phyloP scores from a whole-genome alignment of 1,140 invertebrate genomes.

The Triops longicaudatus region DNA sequence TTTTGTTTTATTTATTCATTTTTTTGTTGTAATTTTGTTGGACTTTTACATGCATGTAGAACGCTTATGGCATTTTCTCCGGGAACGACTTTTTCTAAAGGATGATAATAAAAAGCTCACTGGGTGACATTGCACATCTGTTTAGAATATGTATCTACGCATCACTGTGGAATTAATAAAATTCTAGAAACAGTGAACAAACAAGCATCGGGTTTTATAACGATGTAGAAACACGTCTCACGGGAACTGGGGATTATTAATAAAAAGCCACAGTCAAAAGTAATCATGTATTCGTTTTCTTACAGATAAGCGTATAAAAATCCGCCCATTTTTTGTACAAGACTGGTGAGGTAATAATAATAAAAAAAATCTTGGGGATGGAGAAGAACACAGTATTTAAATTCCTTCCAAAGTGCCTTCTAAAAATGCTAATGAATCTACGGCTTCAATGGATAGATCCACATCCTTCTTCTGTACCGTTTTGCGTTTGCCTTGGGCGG shows the following conservation, averaged over 20 bases:
- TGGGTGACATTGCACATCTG: slow-evolving; percentile 10
- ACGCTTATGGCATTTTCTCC: neutral
- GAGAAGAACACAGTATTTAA: neutral
- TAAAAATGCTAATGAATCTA: slow-evolving; percentile 64
- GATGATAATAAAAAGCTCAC: neutral
- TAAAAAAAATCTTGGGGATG: neutral
- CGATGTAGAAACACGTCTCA: no score
- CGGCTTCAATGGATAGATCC: slow-evolving; percentile 57
- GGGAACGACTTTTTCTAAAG: neutral
- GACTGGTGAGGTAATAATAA: neutral
- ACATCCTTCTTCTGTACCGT: slow-evolving; percentile 72
- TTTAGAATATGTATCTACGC: neutral
- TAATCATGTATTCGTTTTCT: neutral
- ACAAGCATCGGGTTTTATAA: neutral
- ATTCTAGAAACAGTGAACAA: neutral
- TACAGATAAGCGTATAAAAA: neutral
- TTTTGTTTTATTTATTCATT: neutral
- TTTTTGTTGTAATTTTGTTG: neutral
- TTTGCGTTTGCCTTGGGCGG: slow-evolving; percentile 64
- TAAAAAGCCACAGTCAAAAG: neutral
- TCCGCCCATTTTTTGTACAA: slow-evolving; percentile 5
- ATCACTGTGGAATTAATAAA: neutral
- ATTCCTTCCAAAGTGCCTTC: slow-evolving; percentile 59
- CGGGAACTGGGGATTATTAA: neutral
- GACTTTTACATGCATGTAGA: neutral